A percentile compares a stretch with the other conserved stretches of the same genome.
Evolutionary conservation across 2,888 invertebrate species (phyloP).

Genomic region (Deroplatys truncata): DNA sequence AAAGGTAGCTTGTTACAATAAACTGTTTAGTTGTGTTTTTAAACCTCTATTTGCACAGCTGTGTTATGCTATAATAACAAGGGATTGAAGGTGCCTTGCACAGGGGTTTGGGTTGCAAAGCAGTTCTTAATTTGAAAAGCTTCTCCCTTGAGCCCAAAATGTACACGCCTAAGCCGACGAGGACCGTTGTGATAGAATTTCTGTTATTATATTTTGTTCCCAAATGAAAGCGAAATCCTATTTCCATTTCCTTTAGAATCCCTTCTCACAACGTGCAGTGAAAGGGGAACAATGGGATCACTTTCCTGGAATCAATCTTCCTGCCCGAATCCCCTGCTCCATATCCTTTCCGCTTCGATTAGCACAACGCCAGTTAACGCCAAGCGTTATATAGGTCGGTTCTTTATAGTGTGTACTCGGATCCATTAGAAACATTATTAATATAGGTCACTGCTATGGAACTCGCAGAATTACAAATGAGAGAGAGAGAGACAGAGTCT

Average conservation of each 20-base stretch:
- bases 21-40: too few species aligned
- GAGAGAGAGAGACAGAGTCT: too few species aligned
- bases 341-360: background rate
- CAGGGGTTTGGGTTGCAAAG: too few species aligned
- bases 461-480: too few species aligned
- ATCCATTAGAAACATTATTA: background rate
- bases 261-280: background rate
- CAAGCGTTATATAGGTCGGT: background rate
- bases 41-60: too few species aligned
- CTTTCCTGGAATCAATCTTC: background rate
- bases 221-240: background rate
- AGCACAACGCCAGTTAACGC: background rate
- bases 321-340: background rate
- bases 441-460: too few species aligned
- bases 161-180: background rate
- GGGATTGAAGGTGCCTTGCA: too few species aligned
- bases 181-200: background rate
- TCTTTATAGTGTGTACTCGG: background rate
- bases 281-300: background rate
- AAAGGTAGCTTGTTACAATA: too few species aligned
- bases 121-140: too few species aligned
- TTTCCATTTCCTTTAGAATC: background rate
- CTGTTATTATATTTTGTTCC: background rate
- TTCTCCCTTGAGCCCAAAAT: background rate
- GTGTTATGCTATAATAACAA: too few species aligned